A percentile compares a stretch with the other conserved stretches of the same genome.
phyloP scores from a whole-genome alignment of 1,140 invertebrate species.

The Pentalonia nigronervosa region DNA sequence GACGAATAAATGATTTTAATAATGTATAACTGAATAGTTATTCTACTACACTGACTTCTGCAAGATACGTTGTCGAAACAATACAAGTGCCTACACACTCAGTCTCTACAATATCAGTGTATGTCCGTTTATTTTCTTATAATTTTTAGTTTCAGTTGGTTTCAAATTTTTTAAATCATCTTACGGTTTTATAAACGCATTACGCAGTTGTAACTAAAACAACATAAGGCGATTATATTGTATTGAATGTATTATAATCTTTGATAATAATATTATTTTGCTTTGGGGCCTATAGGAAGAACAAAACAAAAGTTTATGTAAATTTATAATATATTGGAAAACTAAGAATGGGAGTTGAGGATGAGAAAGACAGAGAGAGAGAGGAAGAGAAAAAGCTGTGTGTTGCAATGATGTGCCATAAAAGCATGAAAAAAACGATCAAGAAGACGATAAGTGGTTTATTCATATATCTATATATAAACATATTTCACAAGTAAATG shows the following conservation, averaged over 20 bases:
- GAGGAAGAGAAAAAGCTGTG: not conserved
- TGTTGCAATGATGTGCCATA: not conserved
- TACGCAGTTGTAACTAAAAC: not conserved
- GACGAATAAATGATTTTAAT: not conserved
- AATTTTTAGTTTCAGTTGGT: not conserved
- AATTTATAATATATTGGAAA: not conserved
- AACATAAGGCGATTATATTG: not conserved
- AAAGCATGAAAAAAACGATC: not conserved
- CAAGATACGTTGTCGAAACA: no score
- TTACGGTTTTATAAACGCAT: not conserved
- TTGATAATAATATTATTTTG: not conserved
- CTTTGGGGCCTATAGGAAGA: not conserved
- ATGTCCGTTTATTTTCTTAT: no score
- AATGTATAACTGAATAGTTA: not conserved
- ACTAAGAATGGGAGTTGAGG: not conserved
- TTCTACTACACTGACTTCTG: no score
- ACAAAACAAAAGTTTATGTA: not conserved
- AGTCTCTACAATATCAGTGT: no score
- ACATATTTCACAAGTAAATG: not conserved
- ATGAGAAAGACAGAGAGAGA: not conserved
- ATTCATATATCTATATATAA: not conserved
- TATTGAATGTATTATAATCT: not conserved
- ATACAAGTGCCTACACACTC: no score
- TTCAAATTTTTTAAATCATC: not conserved
- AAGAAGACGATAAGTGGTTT: not conserved